Base-by-base conservation (phyloP, 2,797 vertebrate genomes). In the Hephaestus fuliginosus region DNA sequence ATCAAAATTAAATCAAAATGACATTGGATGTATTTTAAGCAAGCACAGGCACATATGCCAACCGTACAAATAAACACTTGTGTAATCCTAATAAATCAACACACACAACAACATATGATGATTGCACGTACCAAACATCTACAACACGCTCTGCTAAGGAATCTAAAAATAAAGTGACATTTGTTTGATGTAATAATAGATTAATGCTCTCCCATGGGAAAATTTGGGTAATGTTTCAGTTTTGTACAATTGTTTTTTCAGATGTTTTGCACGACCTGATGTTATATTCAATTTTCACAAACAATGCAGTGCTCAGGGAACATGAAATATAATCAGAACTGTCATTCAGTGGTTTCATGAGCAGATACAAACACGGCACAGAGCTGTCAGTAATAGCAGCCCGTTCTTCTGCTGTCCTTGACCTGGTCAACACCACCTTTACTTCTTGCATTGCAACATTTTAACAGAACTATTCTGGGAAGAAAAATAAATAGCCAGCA, bases 171-270 rank as follows among this genome's bases (percentile, higher is more conserved):
- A 15, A 36, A 33, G 62, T 80, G 76, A 74, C 66, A 73, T 84
- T 90, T 81, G 60, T 69, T 71, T 5, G 43, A 66, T 82, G 49
- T 84, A 87, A 76, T 82, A 82, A 81, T 28, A 79, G 65, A 77
- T 65, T 58, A 77, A 79, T 78, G 73, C 20, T 69, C 36, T 82
- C 81, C 73, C 77, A 44, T 7, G 69, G 81, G 81, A 46, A 69
- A 72, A 78, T 74, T 43, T 69, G 55, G 78, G 70, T 79, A 78
- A 76, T 84, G 80, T 86, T 78, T 75, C 63, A 60, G 36, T 64
- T 74, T 60, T 22, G 18, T 57, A 12, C 8, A 28, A 28, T 43
- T 70, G 12, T 43, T 80, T 75, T 68, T 69, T 52, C 33, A 36
- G 66, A 60, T 80, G 46, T 82, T 83, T 76, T 85, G 41, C 14